Conservation (phyloP, 2,888 invertebrate species). For the Polietes domitor region DNA sequence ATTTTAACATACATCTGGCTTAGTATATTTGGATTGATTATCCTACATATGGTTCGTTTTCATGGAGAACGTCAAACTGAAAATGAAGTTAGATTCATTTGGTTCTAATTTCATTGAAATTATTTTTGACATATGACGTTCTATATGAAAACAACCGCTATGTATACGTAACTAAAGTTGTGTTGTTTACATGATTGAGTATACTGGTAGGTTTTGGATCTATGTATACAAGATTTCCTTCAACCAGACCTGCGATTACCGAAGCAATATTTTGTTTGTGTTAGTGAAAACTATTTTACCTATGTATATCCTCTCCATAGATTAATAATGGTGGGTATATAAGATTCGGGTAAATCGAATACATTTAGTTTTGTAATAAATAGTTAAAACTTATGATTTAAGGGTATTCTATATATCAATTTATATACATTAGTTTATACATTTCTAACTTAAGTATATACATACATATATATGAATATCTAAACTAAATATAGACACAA, state of each 20-base stretch:
- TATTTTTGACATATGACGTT: not conserved
- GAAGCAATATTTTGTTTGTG: too few relatives aligned
- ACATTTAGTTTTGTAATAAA: conserved; percentile 4
- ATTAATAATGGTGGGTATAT: conserved; percentile 29
- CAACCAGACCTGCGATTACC: not conserved
- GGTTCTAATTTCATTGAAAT: too few relatives aligned
- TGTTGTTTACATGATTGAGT: not conserved
- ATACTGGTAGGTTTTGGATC: not conserved
- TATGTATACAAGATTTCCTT: not conserved
- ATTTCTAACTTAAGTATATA: conserved; percentile 6
- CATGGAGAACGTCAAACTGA: too few relatives aligned
- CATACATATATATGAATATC: not conserved
- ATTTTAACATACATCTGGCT: too few relatives aligned
- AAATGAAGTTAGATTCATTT: too few relatives aligned
- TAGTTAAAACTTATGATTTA: conserved; percentile 21
- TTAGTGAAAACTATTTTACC: not conserved
- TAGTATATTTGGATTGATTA: too few relatives aligned
- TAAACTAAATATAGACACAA: not conserved
- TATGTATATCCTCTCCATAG: not conserved
- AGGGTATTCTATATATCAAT: not conserved
- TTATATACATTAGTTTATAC: conserved; percentile 18
- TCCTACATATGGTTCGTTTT: too few relatives aligned
- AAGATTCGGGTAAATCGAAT: conserved; percentile 34
- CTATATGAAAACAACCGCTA: too few relatives aligned
- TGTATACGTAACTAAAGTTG: too few relatives aligned